Evolutionary conservation across 30 jellyfish, hydroid and myxozoan genomes (phyloP).

Genomic region (Cassiopea andromeda): DNA sequence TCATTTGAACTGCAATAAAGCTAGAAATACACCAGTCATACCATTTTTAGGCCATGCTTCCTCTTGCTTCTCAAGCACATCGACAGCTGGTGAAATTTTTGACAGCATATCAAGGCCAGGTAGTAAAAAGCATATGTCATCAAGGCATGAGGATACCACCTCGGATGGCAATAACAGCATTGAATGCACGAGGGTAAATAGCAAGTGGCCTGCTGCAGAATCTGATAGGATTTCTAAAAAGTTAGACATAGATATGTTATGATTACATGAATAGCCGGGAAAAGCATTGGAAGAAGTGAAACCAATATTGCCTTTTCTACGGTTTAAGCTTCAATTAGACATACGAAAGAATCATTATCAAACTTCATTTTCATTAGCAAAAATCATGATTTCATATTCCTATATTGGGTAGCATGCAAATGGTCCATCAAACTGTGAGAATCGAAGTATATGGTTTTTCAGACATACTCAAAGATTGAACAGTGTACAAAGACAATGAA

Average conservation of each 20-base stretch:
- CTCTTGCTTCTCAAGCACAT: constrained; percentile 74
- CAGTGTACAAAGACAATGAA: neutral
- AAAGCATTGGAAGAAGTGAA: no score
- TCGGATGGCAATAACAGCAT: constrained; percentile 49
- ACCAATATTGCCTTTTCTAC: no score
- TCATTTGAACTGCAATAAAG: no score
- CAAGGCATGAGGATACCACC: constrained; percentile 44
- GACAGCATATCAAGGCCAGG: constrained; percentile 61
- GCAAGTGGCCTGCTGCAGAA: constrained; percentile 72
- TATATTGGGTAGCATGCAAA: no score
- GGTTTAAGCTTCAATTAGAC: no score
- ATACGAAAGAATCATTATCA: no score
- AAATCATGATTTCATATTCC: no score
- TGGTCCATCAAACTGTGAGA: no score
- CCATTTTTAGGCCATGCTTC: constrained; percentile 67
- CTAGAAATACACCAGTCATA: neutral
- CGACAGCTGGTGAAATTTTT: constrained; percentile 57
- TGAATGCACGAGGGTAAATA: constrained; percentile 37
- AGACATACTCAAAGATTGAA: neutral
- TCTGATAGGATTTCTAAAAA: constrained; percentile 48
- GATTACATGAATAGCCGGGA: no score
- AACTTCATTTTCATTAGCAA: no score
- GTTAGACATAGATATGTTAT: neutral
- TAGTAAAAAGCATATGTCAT: constrained; percentile 39
- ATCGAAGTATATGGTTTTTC: no score